These are phyloP conservation scores for Drosophila melanocephala DNA, from an alignment of 2,888 invertebrate species.

Conservation along the genomic window DNA sequence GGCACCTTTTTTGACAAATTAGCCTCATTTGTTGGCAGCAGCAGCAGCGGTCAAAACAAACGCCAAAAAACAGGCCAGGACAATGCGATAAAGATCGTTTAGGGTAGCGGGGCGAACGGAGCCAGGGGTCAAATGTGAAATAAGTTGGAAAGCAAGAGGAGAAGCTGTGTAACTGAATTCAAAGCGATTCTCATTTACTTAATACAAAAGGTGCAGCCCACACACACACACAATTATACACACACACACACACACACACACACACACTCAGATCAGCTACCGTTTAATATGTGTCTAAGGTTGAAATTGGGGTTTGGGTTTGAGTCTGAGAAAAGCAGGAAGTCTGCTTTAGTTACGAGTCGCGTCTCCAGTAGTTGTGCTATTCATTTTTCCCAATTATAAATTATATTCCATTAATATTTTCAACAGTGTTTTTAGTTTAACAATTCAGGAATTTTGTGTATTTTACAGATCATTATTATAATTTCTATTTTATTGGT, in stretches of 20 bases:
- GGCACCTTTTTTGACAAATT: constrained; percentile 82
- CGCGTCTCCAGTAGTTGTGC: constrained; percentile 1
- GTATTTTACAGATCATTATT: neutral
- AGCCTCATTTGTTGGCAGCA: constrained; percentile 82
- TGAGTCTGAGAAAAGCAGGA: constrained; percentile 18
- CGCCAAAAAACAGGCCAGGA: constrained; percentile 58
- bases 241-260: neutral
- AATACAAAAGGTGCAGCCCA: constrained; percentile 47
- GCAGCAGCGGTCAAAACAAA: constrained; percentile 80
- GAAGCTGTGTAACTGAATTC: constrained; percentile 49
- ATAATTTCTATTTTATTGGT: neutral
- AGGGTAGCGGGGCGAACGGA: constrained; percentile 1
- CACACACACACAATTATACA: constrained; percentile 10
- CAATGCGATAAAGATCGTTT: constrained; percentile 75
- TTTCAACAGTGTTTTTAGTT: constrained; percentile 25
- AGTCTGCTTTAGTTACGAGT: constrained; percentile 18
- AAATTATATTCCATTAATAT: constrained; percentile 29
- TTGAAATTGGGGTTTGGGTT: constrained; percentile 17
- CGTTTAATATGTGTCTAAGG: constrained; percentile 46
- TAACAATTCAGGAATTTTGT: neutral
- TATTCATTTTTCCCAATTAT: neutral
- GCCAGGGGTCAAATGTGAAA: constrained; percentile 18
- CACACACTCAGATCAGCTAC: constrained; percentile 43
- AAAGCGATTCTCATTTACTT: constrained; percentile 59
- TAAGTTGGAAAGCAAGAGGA: neutral